Evolutionary conservation across 2,888 invertebrate genomes (phyloP).

Genomic region (Spisula solida): DNA sequence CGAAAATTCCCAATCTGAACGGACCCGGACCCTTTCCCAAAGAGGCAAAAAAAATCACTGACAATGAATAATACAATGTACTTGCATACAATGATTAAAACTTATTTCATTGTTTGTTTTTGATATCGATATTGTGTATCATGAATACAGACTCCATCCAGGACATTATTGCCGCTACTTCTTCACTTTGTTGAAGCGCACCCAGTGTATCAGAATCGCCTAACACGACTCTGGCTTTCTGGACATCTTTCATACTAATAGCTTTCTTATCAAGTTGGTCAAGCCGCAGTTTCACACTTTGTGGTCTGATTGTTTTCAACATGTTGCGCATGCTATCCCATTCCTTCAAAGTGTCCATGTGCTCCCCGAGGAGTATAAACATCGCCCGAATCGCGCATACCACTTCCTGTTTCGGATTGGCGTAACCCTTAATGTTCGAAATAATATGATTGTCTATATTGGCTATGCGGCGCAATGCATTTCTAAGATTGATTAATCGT

Average conservation of each 20-base stretch:
- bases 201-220: slow-evolving; percentile 10
- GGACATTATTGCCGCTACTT: slow-evolving; percentile 50
- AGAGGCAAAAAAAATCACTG: too few relatives aligned
- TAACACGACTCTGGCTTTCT: slow-evolving; percentile 11
- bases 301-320: slow-evolving; percentile 13
- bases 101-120: too few relatives aligned
- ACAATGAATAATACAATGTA: too few relatives aligned
- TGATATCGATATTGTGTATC: not conserved
- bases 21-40: too few relatives aligned
- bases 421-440: not conserved
- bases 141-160: slow-evolving; percentile 45
- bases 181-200: slow-evolving; percentile 32
- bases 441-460: slow-evolving; percentile 34
- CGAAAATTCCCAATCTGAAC: too few relatives aligned
- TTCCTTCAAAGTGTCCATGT: not conserved
- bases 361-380: slow-evolving; percentile 35
- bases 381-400: slow-evolving; percentile 24
- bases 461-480: slow-evolving; percentile 10
- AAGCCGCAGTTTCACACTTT: slow-evolving; percentile 30
- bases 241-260: not conserved
- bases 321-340: slow-evolving; percentile 28
- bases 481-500: not conserved
- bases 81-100: too few relatives aligned
- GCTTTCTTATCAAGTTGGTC: slow-evolving; percentile 2
- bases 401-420: slow-evolving; percentile 3